Base-by-base conservation (phyloP, 2,888 invertebrate species). In the Scaptomyza parva region DNA sequence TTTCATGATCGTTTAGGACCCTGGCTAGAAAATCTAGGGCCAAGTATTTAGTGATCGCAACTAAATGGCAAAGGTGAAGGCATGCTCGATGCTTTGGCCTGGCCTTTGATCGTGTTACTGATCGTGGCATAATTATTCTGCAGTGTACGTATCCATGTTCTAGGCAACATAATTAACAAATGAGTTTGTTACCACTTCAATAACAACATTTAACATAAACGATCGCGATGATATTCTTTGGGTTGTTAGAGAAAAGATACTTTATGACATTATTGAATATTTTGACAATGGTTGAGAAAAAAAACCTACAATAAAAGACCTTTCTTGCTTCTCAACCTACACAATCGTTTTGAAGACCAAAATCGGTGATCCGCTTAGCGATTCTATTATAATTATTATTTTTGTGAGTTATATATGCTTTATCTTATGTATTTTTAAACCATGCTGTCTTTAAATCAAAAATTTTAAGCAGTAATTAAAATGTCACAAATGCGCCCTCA, bases 161-260 rank as follows among this genome's bases (percentile, higher is more conserved):
- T 77, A 70, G 76, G 81, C 82, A 90, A 90, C 88, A 89, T 90
- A 90, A 90, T 90, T 90, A 90, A 90, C 89, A 90, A 88, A 86
- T 89, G 89, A 90, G 84, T 90, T 87, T 88, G 86, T 89, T 88
- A 78, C 82, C 87, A 80, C 87, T 86, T 88, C 76, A 68, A 76
- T 57, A 63, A 66, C 60, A 72, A 41, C 77, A 66, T 58, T 35
- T 41, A 33, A 39, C 24, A 70, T 37, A n/a, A 35, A 14, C 41
- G 44, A 55, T 55, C 14, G 35, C 14, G 43, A 24, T 0, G 0
- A 18, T 48, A 3, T 11, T 35, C 14, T 3, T 35, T 48, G 1
- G 14, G 7, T 12, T n/a, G 2, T 37, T 14, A 17, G 6, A 37
- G 3, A 9, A 12, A 8, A n/a, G 4, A 17, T 24, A 4, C 26